These are phyloP conservation scores for Glossosoma conforme DNA, from an alignment of 1,140 invertebrate species.

Conservation along the genomic window DNA sequence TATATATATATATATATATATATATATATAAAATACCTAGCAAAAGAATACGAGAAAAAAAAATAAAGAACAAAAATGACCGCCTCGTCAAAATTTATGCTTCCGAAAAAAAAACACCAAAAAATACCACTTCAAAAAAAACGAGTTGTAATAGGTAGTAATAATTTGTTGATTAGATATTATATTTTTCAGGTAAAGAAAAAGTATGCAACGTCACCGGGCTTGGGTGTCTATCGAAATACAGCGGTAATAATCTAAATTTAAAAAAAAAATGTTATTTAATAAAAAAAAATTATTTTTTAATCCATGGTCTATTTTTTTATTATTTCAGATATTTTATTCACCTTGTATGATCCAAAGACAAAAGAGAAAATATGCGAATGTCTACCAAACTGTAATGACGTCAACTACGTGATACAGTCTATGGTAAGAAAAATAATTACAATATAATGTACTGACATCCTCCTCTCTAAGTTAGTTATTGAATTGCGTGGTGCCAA, in stretches of 20 bases:
- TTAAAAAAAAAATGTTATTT: not conserved
- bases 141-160: not conserved
- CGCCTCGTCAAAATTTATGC: too few relatives aligned
- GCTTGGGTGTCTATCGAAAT: constrained; percentile 54
- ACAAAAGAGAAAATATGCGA: constrained; percentile 53
- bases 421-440: constrained; percentile 46
- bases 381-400: constrained; percentile 57
- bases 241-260: constrained; percentile 47
- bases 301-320: not conserved
- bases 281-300: not conserved
- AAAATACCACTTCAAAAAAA: not conserved
- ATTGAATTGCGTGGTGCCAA: too few relatives aligned
- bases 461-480: too few relatives aligned
- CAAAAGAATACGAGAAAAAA: too few relatives aligned
- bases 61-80: too few relatives aligned
- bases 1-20: too few relatives aligned
- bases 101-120: too few relatives aligned
- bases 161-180: not conserved
- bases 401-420: constrained; percentile 56
- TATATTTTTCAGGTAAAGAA: constrained; percentile 45
- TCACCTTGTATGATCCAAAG: constrained; percentile 39
- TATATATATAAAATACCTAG: too few relatives aligned
- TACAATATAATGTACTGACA: too few relatives aligned
- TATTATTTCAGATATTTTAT: constrained; percentile 39
- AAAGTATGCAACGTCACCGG: constrained; percentile 55